These are phyloP conservation scores for Volucella inflata DNA, from an alignment of 2,888 invertebrate genomes.

Conservation along the genomic window DNA sequence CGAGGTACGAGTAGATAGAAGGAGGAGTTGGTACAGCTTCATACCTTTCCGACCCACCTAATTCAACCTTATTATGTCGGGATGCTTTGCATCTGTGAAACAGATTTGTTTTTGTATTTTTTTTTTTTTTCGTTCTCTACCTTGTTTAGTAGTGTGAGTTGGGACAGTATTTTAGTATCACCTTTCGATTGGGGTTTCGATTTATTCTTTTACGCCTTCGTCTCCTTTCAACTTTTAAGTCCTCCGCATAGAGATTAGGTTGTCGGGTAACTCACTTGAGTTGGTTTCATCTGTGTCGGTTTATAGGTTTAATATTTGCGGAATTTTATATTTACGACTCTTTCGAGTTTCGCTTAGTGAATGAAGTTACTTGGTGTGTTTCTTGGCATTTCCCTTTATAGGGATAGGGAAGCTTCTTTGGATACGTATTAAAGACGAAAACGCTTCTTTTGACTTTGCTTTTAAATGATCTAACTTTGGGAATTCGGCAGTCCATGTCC, in stretches of 20 bases:
- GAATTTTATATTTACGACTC: constrained; percentile 57
- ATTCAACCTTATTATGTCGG: constrained; percentile 41
- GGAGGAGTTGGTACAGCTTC: not conserved
- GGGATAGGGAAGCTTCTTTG: too few relatives aligned
- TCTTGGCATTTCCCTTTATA: too few relatives aligned
- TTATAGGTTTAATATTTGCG: constrained; percentile 51
- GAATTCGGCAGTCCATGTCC: too few relatives aligned
- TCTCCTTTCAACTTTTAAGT: constrained; percentile 6
- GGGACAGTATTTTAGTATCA: constrained; percentile 18
- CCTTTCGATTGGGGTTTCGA: constrained; percentile 26
- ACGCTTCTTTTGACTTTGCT: too few relatives aligned
- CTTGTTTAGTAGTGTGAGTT: not conserved
- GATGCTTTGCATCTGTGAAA: constrained; percentile 50
- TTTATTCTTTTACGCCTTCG: not conserved
- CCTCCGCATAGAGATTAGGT: constrained; percentile 9
- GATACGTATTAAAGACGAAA: too few relatives aligned
- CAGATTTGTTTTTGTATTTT: constrained; percentile 46
- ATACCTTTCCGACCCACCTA: constrained; percentile 34
- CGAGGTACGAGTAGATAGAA: constrained; percentile 6
- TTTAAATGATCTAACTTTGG: too few relatives aligned
- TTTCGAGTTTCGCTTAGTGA: constrained; percentile 26
- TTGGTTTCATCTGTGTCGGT: constrained; percentile 51
- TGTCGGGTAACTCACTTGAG: constrained; percentile 1
- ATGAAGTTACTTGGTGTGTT: constrained; percentile 5
- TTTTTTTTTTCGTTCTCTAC: not conserved